phyloP scores from a whole-genome alignment of 1,140 invertebrate species.

The Diabrotica undecimpunctata region DNA sequence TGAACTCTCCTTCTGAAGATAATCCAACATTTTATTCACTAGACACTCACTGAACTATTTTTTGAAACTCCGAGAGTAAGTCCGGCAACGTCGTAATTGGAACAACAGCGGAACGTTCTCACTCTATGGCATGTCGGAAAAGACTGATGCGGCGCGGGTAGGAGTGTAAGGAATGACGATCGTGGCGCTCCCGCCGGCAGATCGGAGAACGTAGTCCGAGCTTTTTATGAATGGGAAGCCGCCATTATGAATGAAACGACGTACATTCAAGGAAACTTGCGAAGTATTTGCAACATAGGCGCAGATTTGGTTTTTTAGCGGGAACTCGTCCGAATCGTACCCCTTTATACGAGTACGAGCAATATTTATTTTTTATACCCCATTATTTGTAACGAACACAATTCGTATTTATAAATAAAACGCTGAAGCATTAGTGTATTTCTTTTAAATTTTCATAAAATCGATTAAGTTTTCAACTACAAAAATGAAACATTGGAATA shows the following conservation, averaged over 20 bases:
- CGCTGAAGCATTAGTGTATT: no score
- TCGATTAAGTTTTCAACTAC: no score
- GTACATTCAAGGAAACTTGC: conserved; percentile 48
- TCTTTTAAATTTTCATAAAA: background rate
- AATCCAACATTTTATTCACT: conserved; percentile 18
- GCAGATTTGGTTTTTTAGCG: background rate
- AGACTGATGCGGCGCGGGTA: conserved; percentile 45
- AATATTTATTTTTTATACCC: background rate
- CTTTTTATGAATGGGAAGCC: conserved; percentile 76
- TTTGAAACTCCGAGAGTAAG: conserved; percentile 9
- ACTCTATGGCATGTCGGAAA: conserved; percentile 19
- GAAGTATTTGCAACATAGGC: conserved; percentile 34
- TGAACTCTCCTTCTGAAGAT: conserved; percentile 6
- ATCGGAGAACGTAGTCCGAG: conserved; percentile 47
- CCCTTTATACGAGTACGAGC: background rate
- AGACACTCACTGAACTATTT: background rate
- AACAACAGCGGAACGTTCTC: conserved; percentile 9
- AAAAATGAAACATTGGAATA: no score
- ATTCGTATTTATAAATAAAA: background rate
- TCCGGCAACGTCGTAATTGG: conserved; percentile 21
- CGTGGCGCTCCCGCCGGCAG: conserved; percentile 44
- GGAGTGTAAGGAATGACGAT: conserved; percentile 40
- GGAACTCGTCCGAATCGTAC: background rate
- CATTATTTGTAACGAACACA: background rate
- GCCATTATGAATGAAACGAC: conserved; percentile 65